phyloP scores from a whole-genome alignment of 2,888 invertebrate genomes.

The Polydrusus pterygomalis region DNA sequence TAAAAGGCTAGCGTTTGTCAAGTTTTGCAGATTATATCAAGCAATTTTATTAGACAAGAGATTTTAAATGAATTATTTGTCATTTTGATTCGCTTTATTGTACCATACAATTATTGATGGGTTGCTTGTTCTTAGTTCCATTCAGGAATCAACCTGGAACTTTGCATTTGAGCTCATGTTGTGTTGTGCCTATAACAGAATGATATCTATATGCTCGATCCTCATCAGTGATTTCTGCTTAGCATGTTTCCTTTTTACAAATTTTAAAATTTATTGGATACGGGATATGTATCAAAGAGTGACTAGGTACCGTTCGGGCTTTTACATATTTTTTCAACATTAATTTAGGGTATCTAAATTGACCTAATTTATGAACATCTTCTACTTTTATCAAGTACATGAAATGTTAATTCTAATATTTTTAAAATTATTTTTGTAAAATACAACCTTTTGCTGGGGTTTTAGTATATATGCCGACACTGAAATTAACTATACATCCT shows the following conservation, averaged over 20 bases:
- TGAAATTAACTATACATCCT: conserved; percentile 16
- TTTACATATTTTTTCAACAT: not conserved
- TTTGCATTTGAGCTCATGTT: too few species aligned
- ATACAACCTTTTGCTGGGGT: conserved; percentile 22
- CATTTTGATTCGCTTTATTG: too few species aligned
- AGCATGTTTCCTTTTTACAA: not conserved
- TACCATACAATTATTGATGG: too few species aligned
- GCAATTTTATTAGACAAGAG: too few species aligned
- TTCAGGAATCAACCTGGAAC: too few species aligned
- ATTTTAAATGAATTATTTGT: too few species aligned
- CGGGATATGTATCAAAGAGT: conserved; percentile 21
- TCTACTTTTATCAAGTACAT: conserved; percentile 17
- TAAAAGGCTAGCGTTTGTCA: too few species aligned
- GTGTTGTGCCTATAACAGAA: too few species aligned
- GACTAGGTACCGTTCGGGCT: not conserved
- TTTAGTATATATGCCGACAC: not conserved
- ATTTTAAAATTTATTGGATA: conserved; percentile 25
- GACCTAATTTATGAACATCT: conserved; percentile 20
- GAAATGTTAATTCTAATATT: conserved; percentile 5
- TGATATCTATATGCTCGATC: too few species aligned
- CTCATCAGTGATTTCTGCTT: too few species aligned
- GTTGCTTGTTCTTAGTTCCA: too few species aligned
- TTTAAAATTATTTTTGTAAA: conserved; percentile 18
- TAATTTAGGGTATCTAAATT: conserved; percentile 9
- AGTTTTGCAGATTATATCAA: too few species aligned